Percentiles rank a stretch among this genome's conserved stretches.
Conservation (phyloP, 2,797 vertebrate species). For the Petrocephalus sullivani region DNA sequence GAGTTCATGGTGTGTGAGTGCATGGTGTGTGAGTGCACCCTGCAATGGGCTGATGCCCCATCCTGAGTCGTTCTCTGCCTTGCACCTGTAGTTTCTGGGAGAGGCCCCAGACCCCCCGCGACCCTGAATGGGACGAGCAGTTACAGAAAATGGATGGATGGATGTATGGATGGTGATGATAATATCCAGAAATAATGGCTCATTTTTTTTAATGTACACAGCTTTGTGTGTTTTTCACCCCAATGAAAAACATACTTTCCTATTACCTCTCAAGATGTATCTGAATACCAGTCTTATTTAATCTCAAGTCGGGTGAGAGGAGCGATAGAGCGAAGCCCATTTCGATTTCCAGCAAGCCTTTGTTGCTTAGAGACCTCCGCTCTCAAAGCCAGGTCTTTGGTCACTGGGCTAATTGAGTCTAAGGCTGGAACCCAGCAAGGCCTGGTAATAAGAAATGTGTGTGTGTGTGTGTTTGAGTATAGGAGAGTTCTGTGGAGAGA, state of each 20-base stretch:
- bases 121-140: background rate
- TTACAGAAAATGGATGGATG: background rate
- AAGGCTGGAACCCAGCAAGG: conserved; percentile 10
- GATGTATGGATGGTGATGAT: background rate
- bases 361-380: conserved; percentile 10
- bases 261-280: background rate
- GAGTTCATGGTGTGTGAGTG: no score
- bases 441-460: conserved; percentile 14
- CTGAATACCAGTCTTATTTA: background rate
- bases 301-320: conserved; percentile 26
- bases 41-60: background rate
- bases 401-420: conserved; percentile 20
- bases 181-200: background rate
- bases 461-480: background rate
- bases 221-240: background rate
- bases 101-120: background rate
- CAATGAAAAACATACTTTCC: background rate
- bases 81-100: background rate
- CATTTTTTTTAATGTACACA: background rate
- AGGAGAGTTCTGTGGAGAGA: background rate
- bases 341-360: conserved; percentile 1
- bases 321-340: background rate
- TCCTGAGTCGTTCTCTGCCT: background rate
- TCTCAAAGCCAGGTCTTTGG: background rate
- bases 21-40: background rate